Base-by-base conservation (phyloP, 2,113 vertebrate species). In the Myotis brandtii region DNA sequence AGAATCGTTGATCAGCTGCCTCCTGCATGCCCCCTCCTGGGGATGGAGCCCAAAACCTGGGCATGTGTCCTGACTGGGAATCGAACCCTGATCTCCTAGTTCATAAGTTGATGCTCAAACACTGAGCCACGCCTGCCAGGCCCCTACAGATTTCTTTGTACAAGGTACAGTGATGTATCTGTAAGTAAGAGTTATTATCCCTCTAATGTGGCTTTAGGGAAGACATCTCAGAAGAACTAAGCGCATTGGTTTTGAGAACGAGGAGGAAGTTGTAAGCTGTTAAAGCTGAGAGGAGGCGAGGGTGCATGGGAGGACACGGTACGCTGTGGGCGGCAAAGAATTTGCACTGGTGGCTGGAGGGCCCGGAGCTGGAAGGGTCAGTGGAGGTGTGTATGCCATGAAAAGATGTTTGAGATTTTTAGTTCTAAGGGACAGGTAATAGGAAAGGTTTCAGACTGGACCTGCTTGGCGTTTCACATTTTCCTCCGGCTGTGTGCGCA, bases 231-330 rank as follows among this genome's bases (percentile, higher is more conserved):
- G 69, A 52, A 40, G 91, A 86, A 30, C 62, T 34, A n/a, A 0
- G 1, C 5, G 2, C 10, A 1, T 34, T 69, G 76, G 18, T 89
- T 46, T 73, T 87, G 69, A 73, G 80, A 50, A 17, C 0, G 34
- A 62, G 59, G 50, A 62, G 37, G 17, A 11, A 56, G 73, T 25
- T 43, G 70, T 8, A 4, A 40, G 16, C 3, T 16, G 3, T 62
- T 37, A 12, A 4, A 80, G 69, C 18, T 0, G 46, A 37, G 50
- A 30, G 18, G 50, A n/a, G 67, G 20, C 0, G 0, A 1, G 2
- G 69, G 13, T 32, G 79, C 20, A 5, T 17, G 13, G n/a, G 27
- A 37, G 50, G 21, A 2, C 13, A 3, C 2, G 3, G 10, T 3
- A 0, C 18, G 18, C 66, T 7, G 1, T 6, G 27, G 46, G 32